Base-by-base conservation (phyloP, 2,113 vertebrate species). In the Dendropsophus ebraccatus region DNA sequence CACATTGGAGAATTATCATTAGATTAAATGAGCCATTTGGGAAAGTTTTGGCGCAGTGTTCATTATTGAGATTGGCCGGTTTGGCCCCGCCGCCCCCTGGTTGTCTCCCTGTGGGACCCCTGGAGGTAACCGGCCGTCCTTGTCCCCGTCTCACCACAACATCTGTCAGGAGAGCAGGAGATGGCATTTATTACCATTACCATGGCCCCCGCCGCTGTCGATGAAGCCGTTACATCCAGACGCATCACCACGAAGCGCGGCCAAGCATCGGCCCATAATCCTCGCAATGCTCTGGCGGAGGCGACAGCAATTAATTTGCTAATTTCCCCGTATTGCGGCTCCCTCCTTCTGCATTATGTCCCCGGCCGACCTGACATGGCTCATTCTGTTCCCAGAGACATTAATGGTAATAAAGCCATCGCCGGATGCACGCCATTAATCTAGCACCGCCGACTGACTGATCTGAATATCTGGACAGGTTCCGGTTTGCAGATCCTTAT, bases 131-230 rank as follows among this genome's bases (percentile, higher is more conserved):
- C 0, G 25, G 65, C 30, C 16, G 21, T 17, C 13, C 30, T 21
- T 7, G 0, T 5, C 32, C 32, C 65, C 32, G 17, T 35, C 12
- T 49, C 73, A 4, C 5, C 13, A 54, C 37, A 32, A 49, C 84
- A 79, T 54, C 84, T 85, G 62, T n/a, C 28, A 12, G 60, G 50
- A 65, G 25, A 47, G 35, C 32, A 13, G 32, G 30, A 41, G 60
- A 70, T 25, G 9, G 17, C 32, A 28, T 69, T 85, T 50, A 41
- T 37, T 79, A 54, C 54, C 28, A 85, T 85, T 79, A 79, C 60
- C 28, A 0, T 60, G 65, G 67, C 60, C 47, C 84, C 23, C 10
- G 23, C 30, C 49, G 28, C 52, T 47, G 41, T 21, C 17, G 65
- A 67, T 67, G 17, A 67, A 17, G 9, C n/a, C 3, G 32, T 56